phyloP scores from a whole-genome alignment of 2,888 invertebrate species.

The Limenitis arthemis region DNA sequence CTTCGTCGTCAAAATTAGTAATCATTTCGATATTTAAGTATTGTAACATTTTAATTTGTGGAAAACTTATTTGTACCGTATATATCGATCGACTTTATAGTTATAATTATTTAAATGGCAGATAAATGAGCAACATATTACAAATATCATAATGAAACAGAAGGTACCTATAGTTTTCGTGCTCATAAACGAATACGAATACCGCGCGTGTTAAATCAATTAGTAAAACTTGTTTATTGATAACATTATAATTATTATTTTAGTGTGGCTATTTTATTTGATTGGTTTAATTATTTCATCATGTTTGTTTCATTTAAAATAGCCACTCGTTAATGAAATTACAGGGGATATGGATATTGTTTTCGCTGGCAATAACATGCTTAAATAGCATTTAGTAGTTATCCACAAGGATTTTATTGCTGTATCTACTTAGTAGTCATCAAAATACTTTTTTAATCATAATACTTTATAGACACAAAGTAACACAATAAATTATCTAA shows the following conservation, averaged over 20 bases:
- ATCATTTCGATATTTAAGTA: too few species aligned
- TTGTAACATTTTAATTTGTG: too few species aligned
- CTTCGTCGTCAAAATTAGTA: too few species aligned
- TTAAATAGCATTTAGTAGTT: too few species aligned
- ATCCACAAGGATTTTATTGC: too few species aligned
- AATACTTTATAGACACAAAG: too few species aligned
- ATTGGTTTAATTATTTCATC: conserved; percentile 4
- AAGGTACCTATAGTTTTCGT: conserved; percentile 1
- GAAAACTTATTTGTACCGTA: not conserved
- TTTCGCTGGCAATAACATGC: not conserved
- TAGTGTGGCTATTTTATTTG: conserved; percentile 2
- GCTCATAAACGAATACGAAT: conserved; percentile 4
- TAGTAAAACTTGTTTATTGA: conserved; percentile 4
- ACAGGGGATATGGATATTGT: not conserved
- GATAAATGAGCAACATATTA: conserved; percentile 3
- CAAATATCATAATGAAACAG: not conserved
- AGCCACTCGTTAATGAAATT: not conserved
- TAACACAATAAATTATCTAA: too few species aligned
- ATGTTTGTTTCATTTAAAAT: conserved; percentile 4
- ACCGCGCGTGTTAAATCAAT: conserved; percentile 5
- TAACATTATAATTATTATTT: conserved; percentile 6
- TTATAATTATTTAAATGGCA: not conserved
- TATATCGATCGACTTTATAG: too few species aligned
- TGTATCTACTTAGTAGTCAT: too few species aligned
- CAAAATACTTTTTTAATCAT: too few species aligned